phyloP scores from a whole-genome alignment of 2,113 vertebrate species.

The Osmerus eperlanus region DNA sequence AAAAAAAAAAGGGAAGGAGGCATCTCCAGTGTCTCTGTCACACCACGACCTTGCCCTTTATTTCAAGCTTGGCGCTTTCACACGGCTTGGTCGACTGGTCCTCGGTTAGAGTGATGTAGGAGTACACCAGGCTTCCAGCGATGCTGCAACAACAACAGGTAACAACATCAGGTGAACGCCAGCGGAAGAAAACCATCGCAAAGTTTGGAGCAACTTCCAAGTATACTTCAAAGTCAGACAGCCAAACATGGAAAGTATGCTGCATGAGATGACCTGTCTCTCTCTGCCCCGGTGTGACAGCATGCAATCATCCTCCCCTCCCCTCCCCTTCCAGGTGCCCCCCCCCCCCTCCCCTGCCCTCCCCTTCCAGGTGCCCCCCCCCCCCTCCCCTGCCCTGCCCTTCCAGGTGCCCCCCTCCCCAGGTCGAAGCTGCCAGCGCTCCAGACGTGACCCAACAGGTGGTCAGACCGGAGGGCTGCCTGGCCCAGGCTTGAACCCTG shows the following conservation, averaged over 20 bases:
- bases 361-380: too few species aligned
- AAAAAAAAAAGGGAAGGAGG: neutral
- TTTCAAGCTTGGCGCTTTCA: conserved; percentile 69
- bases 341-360: too few species aligned
- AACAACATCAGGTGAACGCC: too few species aligned
- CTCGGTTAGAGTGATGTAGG: conserved; percentile 93
- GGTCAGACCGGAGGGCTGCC: too few species aligned
- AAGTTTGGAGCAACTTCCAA: too few species aligned
- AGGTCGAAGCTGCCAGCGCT: neutral
- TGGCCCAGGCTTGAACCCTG: too few species aligned
- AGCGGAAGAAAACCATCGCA: too few species aligned
- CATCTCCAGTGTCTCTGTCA: conserved; percentile 50
- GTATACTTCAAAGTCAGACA: too few species aligned
- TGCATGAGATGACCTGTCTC: neutral
- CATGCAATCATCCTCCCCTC: neutral
- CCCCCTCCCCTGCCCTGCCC: too few species aligned
- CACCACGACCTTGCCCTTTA: conserved; percentile 68
- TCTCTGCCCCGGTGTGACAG: neutral
- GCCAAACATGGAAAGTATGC: too few species aligned
- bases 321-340: neutral
- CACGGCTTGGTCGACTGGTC: conserved; percentile 81
- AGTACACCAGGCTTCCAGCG: conserved; percentile 92
- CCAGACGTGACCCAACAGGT: conserved; percentile 13
- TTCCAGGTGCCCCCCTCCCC: too few species aligned
- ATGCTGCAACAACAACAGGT: conserved; percentile 72